Evolutionary conservation across 2,797 vertebrate species (phyloP).

Genomic region (Cheirogaleus major): DNA sequence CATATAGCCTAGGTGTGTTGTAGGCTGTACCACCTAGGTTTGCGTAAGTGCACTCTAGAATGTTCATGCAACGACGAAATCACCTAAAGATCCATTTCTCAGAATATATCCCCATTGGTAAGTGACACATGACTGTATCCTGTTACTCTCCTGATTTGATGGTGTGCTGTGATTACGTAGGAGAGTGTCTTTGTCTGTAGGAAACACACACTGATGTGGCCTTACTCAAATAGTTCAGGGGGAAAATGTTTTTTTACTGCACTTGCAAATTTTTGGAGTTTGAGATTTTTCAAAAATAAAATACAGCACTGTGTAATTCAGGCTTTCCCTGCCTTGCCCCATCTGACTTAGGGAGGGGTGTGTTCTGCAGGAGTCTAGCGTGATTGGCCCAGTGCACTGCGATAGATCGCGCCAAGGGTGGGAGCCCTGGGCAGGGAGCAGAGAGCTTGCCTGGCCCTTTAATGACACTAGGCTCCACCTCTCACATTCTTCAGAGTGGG

Average conservation of each 20-base stretch:
- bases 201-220: background rate
- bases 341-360: background rate
- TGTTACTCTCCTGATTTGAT: background rate
- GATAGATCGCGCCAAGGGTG: background rate
- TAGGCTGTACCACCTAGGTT: background rate
- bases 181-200: background rate
- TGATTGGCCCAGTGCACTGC: background rate
- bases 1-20: background rate
- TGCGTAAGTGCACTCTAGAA: background rate
- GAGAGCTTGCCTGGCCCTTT: background rate
- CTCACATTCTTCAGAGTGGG: background rate
- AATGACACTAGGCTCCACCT: background rate
- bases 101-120: background rate
- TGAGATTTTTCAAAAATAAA: background rate
- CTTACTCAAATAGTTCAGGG: background rate
- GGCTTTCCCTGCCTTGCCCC: background rate
- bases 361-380: background rate
- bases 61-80: background rate
- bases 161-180: fast-evolving
- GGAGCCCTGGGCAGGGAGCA: background rate
- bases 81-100: background rate
- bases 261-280: background rate
- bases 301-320: background rate
- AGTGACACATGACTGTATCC: background rate
- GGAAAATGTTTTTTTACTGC: background rate